Evolutionary conservation across 2,888 invertebrate species (phyloP).

Genomic region (Drosophila hawaiiensis): DNA sequence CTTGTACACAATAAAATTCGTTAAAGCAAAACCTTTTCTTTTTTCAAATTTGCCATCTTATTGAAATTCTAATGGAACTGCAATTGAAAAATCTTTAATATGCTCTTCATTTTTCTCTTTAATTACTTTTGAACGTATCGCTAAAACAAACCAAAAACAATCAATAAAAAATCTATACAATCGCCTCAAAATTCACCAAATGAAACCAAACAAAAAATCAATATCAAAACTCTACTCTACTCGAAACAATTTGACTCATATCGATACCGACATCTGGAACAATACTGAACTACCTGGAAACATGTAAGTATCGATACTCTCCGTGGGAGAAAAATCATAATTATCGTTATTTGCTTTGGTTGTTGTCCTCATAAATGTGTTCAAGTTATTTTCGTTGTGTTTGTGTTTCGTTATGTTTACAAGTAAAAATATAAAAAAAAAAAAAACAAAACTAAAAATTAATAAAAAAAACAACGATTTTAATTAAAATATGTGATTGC

Average conservation of each 20-base stretch:
- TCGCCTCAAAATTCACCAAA: slow-evolving; percentile 70
- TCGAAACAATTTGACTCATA: slow-evolving; percentile 66
- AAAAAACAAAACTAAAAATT: slow-evolving; percentile 14
- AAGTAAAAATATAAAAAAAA: slow-evolving; percentile 24
- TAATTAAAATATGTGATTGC: slow-evolving; percentile 19
- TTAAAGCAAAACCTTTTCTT: slow-evolving; percentile 58
- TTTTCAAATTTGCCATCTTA: slow-evolving; percentile 65
- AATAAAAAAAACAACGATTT: slow-evolving; percentile 23
- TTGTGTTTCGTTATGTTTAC: slow-evolving; percentile 62
- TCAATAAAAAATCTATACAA: slow-evolving; percentile 48
- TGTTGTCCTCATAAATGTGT: slow-evolving; percentile 78
- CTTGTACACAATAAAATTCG: slow-evolving; percentile 54
- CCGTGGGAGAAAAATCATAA: slow-evolving; percentile 58
- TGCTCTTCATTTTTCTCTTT: slow-evolving; percentile 80
- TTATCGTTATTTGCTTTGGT: slow-evolving; percentile 77
- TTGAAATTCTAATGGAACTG: slow-evolving; percentile 69
- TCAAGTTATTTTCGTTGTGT: slow-evolving; percentile 72
- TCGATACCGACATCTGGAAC: slow-evolving; percentile 53
- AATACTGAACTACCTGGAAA: slow-evolving; percentile 38
- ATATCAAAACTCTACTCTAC: slow-evolving; percentile 65
- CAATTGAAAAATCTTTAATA: slow-evolving; percentile 77
- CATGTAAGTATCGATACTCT: slow-evolving; percentile 69
- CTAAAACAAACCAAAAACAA: slow-evolving; percentile 58
- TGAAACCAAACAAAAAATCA: slow-evolving; percentile 39
- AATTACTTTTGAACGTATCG: slow-evolving; percentile 81